phyloP scores from a whole-genome alignment of 2,113 vertebrate species.

The Oncorhynchus mykiss region DNA sequence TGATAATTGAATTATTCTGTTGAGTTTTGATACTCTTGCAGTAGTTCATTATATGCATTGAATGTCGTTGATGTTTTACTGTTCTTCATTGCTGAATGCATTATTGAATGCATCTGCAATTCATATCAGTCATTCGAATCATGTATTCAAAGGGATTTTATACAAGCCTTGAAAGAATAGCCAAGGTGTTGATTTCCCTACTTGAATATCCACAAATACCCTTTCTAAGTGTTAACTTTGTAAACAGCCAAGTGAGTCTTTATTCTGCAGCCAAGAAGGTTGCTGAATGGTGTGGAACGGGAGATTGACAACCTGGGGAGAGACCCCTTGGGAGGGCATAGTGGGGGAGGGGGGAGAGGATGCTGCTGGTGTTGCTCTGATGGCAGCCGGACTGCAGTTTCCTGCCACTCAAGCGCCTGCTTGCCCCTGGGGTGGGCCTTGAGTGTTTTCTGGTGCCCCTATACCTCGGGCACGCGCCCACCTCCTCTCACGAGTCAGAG shows the following conservation, averaged over 20 bases:
- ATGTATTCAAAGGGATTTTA: conserved; percentile 34
- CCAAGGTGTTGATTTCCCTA: conserved; percentile 26
- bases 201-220: no score
- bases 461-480: conserved; percentile 20
- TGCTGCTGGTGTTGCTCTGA: conserved; percentile 61
- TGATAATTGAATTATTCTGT: no score
- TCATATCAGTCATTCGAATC: not conserved
- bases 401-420: conserved; percentile 52
- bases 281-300: conserved; percentile 14
- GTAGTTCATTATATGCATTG: no score
- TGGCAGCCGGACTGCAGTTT: conserved; percentile 46
- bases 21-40: no score
- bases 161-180: conserved; percentile 31
- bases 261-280: conserved; percentile 16
- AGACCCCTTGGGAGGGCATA: conserved; percentile 40
- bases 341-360: conserved; percentile 9
- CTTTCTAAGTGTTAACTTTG: conserved; percentile 14
- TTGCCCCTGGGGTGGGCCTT: conserved; percentile 18
- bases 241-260: conserved; percentile 19
- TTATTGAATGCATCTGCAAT: no score
- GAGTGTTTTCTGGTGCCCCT: not conserved
- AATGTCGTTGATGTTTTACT: no score
- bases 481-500: not conserved
- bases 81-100: no score
- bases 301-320: conserved; percentile 48